Evolutionary conservation across 2,797 vertebrate genomes (phyloP).

Genomic region (Cuculus canorus): DNA sequence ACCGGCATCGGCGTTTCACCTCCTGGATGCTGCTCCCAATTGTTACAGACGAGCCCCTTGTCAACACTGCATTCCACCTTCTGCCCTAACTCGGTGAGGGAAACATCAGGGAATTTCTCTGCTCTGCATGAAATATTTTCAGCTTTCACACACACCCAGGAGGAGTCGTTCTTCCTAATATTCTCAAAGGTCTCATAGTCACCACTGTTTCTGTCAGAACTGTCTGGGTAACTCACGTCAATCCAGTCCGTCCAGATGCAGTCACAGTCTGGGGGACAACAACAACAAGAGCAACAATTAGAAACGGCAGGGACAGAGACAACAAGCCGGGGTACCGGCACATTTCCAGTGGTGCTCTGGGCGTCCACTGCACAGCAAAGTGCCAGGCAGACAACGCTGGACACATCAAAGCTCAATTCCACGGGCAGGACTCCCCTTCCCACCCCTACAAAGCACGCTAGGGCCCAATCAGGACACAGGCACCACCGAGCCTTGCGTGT

Average conservation of each 20-base stretch:
- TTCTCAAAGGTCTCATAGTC: conserved; percentile 70
- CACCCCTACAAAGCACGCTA: too few species aligned
- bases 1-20: too few species aligned
- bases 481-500: accelerated
- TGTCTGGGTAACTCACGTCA: neutral
- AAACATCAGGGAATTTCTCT: accelerated
- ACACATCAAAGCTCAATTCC: too few species aligned
- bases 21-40: conserved; percentile 1
- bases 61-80: conserved; percentile 23
- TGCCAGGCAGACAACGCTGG: too few species aligned
- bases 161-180: neutral
- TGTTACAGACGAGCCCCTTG: conserved; percentile 58
- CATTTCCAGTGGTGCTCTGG: too few species aligned
- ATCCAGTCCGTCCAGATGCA: conserved; percentile 39
- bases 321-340: too few species aligned
- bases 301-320: neutral
- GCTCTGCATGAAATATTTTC: conserved; percentile 65
- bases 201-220: neutral
- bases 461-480: too few species aligned
- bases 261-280: accelerated
- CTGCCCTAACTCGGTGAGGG: conserved; percentile 48
- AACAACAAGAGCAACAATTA: neutral
- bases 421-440: too few species aligned
- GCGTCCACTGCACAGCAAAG: too few species aligned
- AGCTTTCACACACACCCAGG: neutral